Conservation (phyloP, 1,140 invertebrate genomes). For the Lamellibrachia luymesi region DNA sequence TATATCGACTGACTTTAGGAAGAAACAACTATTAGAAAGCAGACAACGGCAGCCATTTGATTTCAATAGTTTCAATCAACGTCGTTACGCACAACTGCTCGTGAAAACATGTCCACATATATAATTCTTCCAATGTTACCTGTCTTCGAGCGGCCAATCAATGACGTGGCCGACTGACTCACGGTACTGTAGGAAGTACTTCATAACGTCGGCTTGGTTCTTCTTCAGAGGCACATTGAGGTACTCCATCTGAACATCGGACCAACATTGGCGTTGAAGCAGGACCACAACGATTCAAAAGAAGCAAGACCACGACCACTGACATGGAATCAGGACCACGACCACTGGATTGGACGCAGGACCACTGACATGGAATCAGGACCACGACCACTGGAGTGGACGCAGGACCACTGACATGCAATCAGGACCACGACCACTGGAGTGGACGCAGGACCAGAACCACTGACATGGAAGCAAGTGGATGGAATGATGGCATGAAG, state of each 20-base stretch:
- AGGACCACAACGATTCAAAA: no score
- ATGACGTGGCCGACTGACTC: conserved; percentile 38
- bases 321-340: no score
- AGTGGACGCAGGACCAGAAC: no score
- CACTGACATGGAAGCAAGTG: no score
- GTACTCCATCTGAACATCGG: conserved; percentile 34
- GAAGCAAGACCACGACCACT: no score
- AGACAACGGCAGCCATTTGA: background rate
- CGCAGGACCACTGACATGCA: no score
- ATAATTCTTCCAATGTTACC: background rate
- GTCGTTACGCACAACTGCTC: background rate
- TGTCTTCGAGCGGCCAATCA: background rate
- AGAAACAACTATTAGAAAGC: background rate
- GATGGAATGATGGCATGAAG: no score
- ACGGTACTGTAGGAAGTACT: conserved; percentile 52
- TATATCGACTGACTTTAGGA: background rate
- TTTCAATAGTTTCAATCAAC: background rate
- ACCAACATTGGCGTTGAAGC: no score
- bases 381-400: no score
- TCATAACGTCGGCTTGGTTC: conserved; percentile 54
- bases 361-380: no score
- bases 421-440: no score
- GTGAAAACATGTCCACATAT: background rate
- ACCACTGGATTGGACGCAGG: no score
- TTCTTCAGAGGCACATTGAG: conserved; percentile 50